phyloP scores from a whole-genome alignment of 2,797 vertebrate species.

The Yasuhikotakia modesta region DNA sequence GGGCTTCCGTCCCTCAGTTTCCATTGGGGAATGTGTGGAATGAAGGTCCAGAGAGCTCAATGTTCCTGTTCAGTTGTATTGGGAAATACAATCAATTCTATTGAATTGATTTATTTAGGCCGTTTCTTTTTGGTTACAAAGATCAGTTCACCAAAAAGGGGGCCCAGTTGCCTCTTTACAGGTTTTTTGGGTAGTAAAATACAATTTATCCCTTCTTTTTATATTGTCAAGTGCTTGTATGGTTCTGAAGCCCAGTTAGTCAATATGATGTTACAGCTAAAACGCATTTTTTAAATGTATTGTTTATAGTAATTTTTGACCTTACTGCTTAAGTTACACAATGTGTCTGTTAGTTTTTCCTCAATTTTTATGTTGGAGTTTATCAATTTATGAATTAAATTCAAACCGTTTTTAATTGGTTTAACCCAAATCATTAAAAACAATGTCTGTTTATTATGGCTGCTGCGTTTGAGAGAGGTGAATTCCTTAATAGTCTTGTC shows the following conservation, averaged over 20 bases:
- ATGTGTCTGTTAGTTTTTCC: too few species aligned
- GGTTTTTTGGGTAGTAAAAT: neutral
- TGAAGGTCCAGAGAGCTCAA: conserved; percentile 20
- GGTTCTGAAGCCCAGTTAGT: neutral
- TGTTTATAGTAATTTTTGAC: too few species aligned
- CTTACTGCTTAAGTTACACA: too few species aligned
- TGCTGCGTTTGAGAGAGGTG: neutral
- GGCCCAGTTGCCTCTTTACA: too few species aligned
- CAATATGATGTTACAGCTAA: neutral
- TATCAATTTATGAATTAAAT: too few species aligned
- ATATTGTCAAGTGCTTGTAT: neutral
- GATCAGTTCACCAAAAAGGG: too few species aligned
- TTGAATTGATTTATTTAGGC: too few species aligned
- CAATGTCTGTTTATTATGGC: neutral
- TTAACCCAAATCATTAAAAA: too few species aligned
- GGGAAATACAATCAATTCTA: neutral
- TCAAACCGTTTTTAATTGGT: too few species aligned
- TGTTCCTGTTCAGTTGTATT: conserved; percentile 7
- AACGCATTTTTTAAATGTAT: too few species aligned
- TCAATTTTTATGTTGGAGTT: too few species aligned
- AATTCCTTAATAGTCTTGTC: neutral
- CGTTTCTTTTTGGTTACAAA: too few species aligned
- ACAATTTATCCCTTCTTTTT: neutral
- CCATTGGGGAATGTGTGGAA: conserved; percentile 17
- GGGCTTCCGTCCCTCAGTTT: neutral